These are phyloP conservation scores for Micoletzkya japonica DNA, from an alignment of 2,888 invertebrate species.

Conservation along the genomic window DNA sequence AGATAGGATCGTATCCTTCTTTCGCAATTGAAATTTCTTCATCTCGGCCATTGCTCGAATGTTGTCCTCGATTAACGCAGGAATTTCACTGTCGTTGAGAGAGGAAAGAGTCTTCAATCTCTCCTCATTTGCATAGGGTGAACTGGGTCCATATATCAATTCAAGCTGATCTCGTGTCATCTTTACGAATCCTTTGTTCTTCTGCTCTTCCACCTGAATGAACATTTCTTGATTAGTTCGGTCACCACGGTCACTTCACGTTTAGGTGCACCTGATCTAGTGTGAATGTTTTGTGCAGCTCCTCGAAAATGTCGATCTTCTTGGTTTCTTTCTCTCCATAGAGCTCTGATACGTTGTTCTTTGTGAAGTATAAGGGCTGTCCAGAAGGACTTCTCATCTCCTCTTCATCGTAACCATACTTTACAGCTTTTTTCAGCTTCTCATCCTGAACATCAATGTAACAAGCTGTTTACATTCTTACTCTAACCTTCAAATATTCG, in stretches of 20 bases:
- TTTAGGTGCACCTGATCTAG: conserved; percentile 33
- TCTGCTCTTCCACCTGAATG: conserved; percentile 45
- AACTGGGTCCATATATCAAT: conserved; percentile 46
- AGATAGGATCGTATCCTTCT: conserved; percentile 40
- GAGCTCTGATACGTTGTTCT: conserved; percentile 45
- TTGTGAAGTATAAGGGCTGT: conserved; percentile 48
- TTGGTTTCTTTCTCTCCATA: conserved; percentile 36
- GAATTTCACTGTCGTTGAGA: conserved; percentile 9
- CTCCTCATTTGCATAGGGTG: conserved; percentile 30
- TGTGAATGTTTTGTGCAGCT: conserved; percentile 41
- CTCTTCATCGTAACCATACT: neutral
- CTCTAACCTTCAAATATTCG: conserved; percentile 27
- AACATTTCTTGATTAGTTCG: no score
- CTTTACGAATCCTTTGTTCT: conserved; percentile 48
- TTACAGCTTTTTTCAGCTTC: neutral
- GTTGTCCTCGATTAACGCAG: conserved; percentile 35
- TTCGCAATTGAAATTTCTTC: conserved; percentile 39
- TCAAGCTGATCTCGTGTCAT: conserved; percentile 44
- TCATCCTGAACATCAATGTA: neutral
- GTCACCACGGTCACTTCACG: neutral
- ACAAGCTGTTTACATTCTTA: neutral
- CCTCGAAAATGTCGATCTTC: conserved; percentile 47
- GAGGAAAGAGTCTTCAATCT: neutral
- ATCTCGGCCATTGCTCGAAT: conserved; percentile 47
- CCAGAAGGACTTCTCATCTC: conserved; percentile 30